phyloP scores from a whole-genome alignment of 2,113 vertebrate species.

The Carassius carassius region DNA sequence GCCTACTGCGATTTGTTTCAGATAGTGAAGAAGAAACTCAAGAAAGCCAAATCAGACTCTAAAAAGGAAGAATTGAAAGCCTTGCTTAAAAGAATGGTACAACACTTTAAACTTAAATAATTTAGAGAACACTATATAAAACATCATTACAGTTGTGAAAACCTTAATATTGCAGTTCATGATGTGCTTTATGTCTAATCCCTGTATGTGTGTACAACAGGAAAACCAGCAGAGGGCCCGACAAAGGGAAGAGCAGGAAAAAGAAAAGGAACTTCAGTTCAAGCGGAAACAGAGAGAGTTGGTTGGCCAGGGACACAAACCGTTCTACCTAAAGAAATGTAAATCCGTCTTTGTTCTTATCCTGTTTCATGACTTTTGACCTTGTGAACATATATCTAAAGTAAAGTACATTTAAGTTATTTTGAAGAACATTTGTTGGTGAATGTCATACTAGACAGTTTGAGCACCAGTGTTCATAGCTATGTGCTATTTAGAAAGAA shows the following conservation, averaged over 20 bases:
- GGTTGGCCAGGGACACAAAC: constrained; percentile 83
- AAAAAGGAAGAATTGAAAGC: constrained; percentile 67
- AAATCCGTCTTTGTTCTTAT: constrained; percentile 59
- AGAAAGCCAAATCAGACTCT: constrained; percentile 55
- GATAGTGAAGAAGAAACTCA: constrained; percentile 69
- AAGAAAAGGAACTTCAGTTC: constrained; percentile 76
- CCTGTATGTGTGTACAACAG: constrained; percentile 64
- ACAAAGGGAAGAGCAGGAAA: constrained; percentile 70
- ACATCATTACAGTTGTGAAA: background rate
- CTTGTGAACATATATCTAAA: background rate
- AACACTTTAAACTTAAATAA: background rate
- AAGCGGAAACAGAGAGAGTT: constrained; percentile 80
- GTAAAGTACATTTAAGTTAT: background rate
- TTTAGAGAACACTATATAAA: background rate
- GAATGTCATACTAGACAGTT: background rate
- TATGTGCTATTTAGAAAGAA: background rate
- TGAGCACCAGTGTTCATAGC: background rate
- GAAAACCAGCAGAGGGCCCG: constrained; percentile 85
- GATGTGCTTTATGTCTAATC: background rate
- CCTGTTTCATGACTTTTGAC: background rate
- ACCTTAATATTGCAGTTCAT: background rate
- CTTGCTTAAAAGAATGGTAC: constrained; percentile 76
- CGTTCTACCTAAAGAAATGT: constrained; percentile 93
- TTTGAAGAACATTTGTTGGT: background rate
- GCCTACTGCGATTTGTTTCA: constrained; percentile 44